A percentile compares a stretch with the other conserved stretches of the same genome.
These are phyloP conservation scores for Bombus impatiens DNA, from an alignment of 1,140 invertebrate species.

Conservation along the genomic window DNA sequence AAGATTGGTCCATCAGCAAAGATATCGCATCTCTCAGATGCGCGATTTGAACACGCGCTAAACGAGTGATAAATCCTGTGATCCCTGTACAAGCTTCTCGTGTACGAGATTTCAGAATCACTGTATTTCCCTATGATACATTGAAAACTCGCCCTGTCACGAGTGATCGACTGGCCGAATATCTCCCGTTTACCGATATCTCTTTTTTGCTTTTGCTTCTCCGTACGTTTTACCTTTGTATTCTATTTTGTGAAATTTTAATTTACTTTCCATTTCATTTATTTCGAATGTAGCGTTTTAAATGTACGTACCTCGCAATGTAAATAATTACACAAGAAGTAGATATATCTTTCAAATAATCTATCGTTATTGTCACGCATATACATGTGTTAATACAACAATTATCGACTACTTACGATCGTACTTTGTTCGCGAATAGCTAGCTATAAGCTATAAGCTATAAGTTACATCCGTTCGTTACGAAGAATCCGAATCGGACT, in stretches of 20 bases:
- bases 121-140: constrained; percentile 7
- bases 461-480: too few relatives aligned
- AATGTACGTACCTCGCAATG: background rate
- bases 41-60: background rate
- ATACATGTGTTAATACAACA: too few relatives aligned
- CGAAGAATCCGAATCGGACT: too few relatives aligned
- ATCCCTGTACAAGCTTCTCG: constrained; percentile 3
- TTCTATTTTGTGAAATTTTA: background rate
- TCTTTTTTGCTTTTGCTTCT: background rate
- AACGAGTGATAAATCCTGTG: constrained; percentile 1
- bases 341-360: too few relatives aligned
- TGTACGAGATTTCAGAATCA: background rate
- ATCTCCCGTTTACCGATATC: constrained; percentile 7
- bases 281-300: background rate
- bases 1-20: background rate
- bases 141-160: constrained; percentile 2
- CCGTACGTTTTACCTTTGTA: background rate
- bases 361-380: too few relatives aligned
- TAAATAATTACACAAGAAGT: too few relatives aligned
- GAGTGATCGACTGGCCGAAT: background rate
- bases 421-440: too few relatives aligned
- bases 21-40: background rate
- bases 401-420: too few relatives aligned
- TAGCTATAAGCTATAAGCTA: too few relatives aligned
- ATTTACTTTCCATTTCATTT: background rate